Evolutionary conservation across 2,797 vertebrate genomes (phyloP).

Genomic region (Sebastes taczanowskii): DNA sequence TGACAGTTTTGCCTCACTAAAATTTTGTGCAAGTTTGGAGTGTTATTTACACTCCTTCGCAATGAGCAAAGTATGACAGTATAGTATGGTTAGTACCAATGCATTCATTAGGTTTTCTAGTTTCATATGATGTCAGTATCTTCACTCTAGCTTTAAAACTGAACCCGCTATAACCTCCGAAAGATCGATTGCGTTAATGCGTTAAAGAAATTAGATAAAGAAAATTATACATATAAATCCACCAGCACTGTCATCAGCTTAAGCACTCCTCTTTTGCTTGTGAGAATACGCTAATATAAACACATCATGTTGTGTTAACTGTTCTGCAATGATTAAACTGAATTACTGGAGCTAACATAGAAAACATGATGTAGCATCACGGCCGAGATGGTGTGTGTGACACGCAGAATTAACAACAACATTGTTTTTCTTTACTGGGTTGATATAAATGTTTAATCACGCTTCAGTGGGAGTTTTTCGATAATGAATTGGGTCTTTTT

Average conservation of each 20-base stretch:
- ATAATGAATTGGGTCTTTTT: conserved; percentile 47
- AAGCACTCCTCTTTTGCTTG: neutral
- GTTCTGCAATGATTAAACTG: conserved; percentile 10
- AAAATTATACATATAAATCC: neutral
- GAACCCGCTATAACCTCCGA: too few relatives aligned
- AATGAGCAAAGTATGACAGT: too few relatives aligned
- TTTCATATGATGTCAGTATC: too few relatives aligned
- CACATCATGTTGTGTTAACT: neutral
- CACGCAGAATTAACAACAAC: conserved; percentile 43
- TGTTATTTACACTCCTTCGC: too few relatives aligned
- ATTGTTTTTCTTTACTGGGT: conserved; percentile 22
- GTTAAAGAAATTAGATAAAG: neutral
- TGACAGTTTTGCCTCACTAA: too few relatives aligned
- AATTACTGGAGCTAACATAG: conserved; percentile 1
- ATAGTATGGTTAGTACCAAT: too few relatives aligned
- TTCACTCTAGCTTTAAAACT: too few relatives aligned
- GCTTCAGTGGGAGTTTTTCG: conserved; percentile 5
- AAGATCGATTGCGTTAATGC: too few relatives aligned
- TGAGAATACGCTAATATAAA: neutral
- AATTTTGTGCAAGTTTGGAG: too few relatives aligned
- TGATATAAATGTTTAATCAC: conserved; percentile 55
- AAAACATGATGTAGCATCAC: conserved; percentile 36
- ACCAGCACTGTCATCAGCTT: neutral
- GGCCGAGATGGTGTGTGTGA: conserved; percentile 8
- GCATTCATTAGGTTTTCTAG: too few relatives aligned